phyloP scores from a whole-genome alignment of 2,888 invertebrate species.

The Aphidoletes aphidimyza region DNA sequence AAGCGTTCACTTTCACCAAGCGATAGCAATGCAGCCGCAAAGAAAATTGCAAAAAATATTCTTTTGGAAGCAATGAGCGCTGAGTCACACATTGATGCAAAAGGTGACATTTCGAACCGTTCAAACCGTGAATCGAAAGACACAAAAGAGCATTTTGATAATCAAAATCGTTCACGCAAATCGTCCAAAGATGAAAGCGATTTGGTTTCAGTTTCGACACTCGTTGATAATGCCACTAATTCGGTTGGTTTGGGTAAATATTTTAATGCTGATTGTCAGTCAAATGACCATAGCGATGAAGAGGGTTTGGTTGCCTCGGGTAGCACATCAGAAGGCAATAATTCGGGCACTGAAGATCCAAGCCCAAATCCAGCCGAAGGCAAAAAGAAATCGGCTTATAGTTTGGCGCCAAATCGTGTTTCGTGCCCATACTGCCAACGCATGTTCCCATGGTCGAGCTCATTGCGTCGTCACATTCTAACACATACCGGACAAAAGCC shows the following conservation, averaged over 20 bases:
- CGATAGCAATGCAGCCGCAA: conserved; percentile 68
- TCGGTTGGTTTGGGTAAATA: conserved; percentile 73
- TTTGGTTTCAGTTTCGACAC: conserved; percentile 80
- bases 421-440: conserved; percentile 93
- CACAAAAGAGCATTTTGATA: conserved; percentile 64
- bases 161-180: conserved; percentile 58
- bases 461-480: conserved; percentile 87
- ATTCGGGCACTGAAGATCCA: conserved; percentile 82
- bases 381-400: conserved; percentile 95
- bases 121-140: conserved; percentile 66
- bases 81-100: neutral
- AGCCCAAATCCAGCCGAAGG: conserved; percentile 67
- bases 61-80: conserved; percentile 68
- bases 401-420: conserved; percentile 92
- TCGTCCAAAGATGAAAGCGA: conserved; percentile 69
- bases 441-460: conserved; percentile 97
- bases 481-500: conserved; percentile 98
- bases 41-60: conserved; percentile 71
- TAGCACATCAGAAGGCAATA: conserved; percentile 83
- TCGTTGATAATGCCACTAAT: conserved; percentile 79
- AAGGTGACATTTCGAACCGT: neutral
- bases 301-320: conserved; percentile 84
- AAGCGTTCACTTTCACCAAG: conserved; percentile 30
- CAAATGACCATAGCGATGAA: conserved; percentile 69
- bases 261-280: conserved; percentile 68